Evolutionary conservation across 2,888 invertebrate species (phyloP), one percentile per base, ranked within the genome.

Genomic region (Helicoverpa assulta): DNA sequence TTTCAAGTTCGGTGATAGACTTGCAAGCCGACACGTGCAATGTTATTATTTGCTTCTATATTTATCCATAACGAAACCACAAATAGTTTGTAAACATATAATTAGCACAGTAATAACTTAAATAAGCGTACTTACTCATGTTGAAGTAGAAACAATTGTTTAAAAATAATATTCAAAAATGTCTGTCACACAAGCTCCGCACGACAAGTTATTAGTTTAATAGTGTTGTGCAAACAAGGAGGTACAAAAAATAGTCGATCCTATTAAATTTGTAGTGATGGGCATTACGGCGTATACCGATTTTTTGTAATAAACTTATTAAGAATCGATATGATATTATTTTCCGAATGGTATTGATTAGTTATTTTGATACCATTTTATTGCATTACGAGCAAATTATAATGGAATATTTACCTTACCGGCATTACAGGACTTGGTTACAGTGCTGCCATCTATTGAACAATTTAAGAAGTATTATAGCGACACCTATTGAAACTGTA

Each of bases 161-260:
- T 69, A 67, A 83, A 81, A 81, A 74, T 78, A 78, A 71, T 78
- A 70, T 73, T 83, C 78, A 65, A 83, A 75, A 81, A 81, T 83
- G 81, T 83, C 84, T 81, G 75, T 81, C 81, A 81, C 81, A 83
- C 84, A 70, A 67, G 69, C 84, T 85, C 62, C 2, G 61, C 67
- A 68, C 62, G 70, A 70, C 61, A 60, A 70, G 50, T 59, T 76
- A 56, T 60, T 63, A 53, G 26, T 19, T 26, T n/a, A 55, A 54
- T 72, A 72, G 71, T 74, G 71, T 21, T 76, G 76, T 10, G 19
- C 43, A 53, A 52, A 5, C 12, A 57, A 6, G 26, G 26, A n/a
- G n/a, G 5, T 54, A 7, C 26, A n/a, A 14, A 14, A 21, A 52
- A 14, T 21, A 19, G 52, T 52, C 47, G 47, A 47, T 47, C 16